Evolutionary conservation across 2,888 invertebrate species (phyloP).

Genomic region (Sinodicranocentrus sp.): DNA sequence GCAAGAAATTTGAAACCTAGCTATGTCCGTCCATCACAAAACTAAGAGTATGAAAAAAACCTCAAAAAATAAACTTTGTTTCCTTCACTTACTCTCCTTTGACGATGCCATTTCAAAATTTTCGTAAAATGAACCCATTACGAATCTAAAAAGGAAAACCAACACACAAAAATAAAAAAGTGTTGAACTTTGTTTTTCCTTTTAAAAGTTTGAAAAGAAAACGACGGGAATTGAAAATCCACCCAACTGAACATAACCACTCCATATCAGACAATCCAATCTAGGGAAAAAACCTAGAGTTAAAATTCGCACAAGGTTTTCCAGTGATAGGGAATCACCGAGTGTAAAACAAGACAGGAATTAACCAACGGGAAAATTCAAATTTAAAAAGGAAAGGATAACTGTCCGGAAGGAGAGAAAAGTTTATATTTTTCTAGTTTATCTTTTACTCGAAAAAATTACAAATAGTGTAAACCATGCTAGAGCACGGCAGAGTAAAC

Average conservation of each 20-base stretch:
- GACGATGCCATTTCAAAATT: no score
- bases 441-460: not conserved
- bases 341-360: conserved; percentile 6
- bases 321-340: not conserved
- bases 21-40: no score
- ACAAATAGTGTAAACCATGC: not conserved
- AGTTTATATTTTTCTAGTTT: not conserved
- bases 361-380: conserved; percentile 1
- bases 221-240: conserved; percentile 14
- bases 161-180: no score
- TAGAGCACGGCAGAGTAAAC: not conserved
- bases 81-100: no score
- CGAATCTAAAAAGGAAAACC: no score
- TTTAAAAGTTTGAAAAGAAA: not conserved
- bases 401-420: not conserved
- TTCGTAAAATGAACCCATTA: no score
- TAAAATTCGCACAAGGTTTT: not conserved
- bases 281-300: not conserved
- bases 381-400: not conserved
- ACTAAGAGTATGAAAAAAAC: no score
- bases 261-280: no score
- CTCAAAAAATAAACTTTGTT: no score
- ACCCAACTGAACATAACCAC: conserved; percentile 2
- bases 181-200: conserved; percentile 10
- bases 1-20: no score